Base-by-base conservation (phyloP, 2,113 vertebrate species). In the Pongo pygmaeus region DNA sequence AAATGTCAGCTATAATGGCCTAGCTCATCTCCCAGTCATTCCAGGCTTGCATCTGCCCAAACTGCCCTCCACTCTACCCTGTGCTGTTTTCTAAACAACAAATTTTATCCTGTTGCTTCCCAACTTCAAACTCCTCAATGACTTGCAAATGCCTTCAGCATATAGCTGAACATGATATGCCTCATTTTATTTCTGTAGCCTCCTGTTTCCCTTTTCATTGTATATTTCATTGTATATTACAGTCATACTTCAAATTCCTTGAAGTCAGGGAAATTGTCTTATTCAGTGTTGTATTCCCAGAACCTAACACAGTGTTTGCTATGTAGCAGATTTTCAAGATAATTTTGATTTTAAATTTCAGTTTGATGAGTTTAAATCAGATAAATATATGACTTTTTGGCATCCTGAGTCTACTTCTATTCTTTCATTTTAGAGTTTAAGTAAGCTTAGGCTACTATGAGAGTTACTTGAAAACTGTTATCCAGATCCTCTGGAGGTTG, bases 401-500 rank as follows among this genome's bases (percentile, higher is more conserved):
- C 86, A 20, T 48, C 85, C 93, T 89, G 38, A 96, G 79, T 77
- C 12, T 8, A 25, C 18, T 93, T 74, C 38, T 97, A 16, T 52
- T 46, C 30, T 72, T 48, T 59, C 40, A 61, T 38, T 84, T 75
- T 50, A 61, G 32, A 75, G 35, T 48, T 50, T 64, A 70, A 25
- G 57, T 87, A 97, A 97, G 96, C 83, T 50, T 92, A 93, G 72
- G 69, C 78, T 95, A 77, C 22, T 96, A 6, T 94, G 23, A 74
- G 81, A 12, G 91, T 97, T 91, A 32, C 61, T 92, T 94, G 64
- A 93, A 96, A 97, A 95, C 81, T 70, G 94, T 84, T 95, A 97
- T 74, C 79, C 78, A 98, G 93, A 97, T 97, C 86, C 96, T 98
- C 96, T 98, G 96, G 93, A 96, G 95, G 97, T 46, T 70, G 87